These are phyloP conservation scores for Peromyscus maniculatus DNA, from an alignment of 2,113 vertebrate genomes.

Conservation along the genomic window DNA sequence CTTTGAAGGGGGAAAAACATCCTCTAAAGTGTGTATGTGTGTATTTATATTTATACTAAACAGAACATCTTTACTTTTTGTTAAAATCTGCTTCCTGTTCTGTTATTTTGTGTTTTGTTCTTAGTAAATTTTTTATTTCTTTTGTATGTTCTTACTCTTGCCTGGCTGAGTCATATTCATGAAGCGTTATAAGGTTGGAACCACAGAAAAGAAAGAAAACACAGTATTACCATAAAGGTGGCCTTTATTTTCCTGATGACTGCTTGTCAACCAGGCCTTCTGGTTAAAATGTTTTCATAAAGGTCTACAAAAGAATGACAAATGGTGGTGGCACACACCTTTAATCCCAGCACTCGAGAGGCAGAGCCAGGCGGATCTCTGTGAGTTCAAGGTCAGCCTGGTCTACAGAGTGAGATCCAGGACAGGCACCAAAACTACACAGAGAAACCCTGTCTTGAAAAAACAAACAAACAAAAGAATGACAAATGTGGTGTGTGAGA, in stretches of 20 bases:
- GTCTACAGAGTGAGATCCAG: too few relatives aligned
- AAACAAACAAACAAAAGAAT: too few relatives aligned
- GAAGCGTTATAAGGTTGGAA: conserved; percentile 14
- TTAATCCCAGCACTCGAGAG: too few relatives aligned
- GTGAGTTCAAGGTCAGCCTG: too few relatives aligned
- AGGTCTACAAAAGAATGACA: conserved; percentile 12
- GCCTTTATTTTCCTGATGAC: not conserved
- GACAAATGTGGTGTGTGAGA: not conserved
- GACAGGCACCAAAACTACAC: too few relatives aligned
- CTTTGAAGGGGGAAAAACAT: conserved; percentile 16
- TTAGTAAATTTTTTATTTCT: not conserved
- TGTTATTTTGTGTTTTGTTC: conserved; percentile 6
- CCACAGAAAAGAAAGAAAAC: conserved; percentile 14
- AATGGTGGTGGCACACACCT: too few relatives aligned
- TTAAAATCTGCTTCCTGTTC: not conserved
- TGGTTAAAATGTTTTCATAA: conserved; percentile 7
- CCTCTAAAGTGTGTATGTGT: not conserved
- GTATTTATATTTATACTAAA: not conserved
- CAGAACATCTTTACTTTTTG: conserved; percentile 4
- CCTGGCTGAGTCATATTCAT: conserved; percentile 41
- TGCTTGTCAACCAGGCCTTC: not conserved
- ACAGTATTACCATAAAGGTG: not conserved
- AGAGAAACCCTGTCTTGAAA: too few relatives aligned
- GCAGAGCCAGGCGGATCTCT: too few relatives aligned
- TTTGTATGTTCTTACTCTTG: not conserved